Evolutionary conservation across 2,797 vertebrate species (phyloP), one percentile per base, ranked within the genome.

Genomic region (Danio kyathit): DNA sequence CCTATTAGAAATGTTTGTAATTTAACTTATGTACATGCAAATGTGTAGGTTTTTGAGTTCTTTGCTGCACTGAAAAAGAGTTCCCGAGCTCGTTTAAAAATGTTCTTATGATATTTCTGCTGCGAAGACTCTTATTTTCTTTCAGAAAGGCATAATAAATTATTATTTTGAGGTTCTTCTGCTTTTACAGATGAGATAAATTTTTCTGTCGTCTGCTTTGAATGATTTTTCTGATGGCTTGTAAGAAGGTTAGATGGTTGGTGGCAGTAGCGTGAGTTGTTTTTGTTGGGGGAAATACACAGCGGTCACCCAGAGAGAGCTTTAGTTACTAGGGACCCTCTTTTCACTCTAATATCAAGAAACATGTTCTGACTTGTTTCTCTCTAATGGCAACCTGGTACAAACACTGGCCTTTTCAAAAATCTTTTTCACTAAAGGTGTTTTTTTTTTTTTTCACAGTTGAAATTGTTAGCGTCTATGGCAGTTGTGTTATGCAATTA

Each of bases 351-450:
- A 12, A 43, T 48, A 17, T 63, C 69, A 46, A 56, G 56, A 64
- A 71, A 61, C 84, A 46, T 74, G 84, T 76, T 61, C 48, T 14
- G 65, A 79, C 84, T 74, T 83, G 84, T 80, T 76, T 70, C 65
- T 82, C 48, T 51, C 61, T 73, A 65, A 63, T 61, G 44, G 56
- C 81, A 76, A 76, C 54, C 46, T 72, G 19, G 76, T 12, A 69
- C 19, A 54, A 77, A 74, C 46, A 49, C 74, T 2, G 2, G 8
- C 14, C 43, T 46, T 3, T 0, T 21, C 43, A 16, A 29, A 29
- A 1, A 29, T 29, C 29, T 29, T 29, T 29, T 29, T 29, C 29
- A 29, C 29, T 29, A 29, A 29, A 29, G 29, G 29, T 29, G 29
- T 29, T 29, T 29, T 29, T 29, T 29, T 29, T 29, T 29, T 29